A percentile compares a stretch with the other conserved stretches of the same genome.
phyloP scores from a whole-genome alignment of 2,797 vertebrate species.

The Brachyrhaphis roseni region DNA sequence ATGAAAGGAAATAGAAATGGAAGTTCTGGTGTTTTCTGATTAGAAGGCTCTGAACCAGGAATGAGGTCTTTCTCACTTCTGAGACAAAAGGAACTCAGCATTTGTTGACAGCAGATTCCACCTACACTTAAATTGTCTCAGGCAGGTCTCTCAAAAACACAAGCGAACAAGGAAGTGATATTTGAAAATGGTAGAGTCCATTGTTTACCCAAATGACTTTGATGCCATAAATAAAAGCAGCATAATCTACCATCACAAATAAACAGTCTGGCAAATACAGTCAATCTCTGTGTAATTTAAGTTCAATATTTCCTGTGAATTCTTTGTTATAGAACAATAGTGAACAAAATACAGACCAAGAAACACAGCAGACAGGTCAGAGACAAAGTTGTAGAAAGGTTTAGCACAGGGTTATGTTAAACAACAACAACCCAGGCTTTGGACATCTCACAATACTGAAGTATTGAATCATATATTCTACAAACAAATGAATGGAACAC shows the following conservation, averaged over 20 bases:
- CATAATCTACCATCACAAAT: background rate
- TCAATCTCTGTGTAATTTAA: background rate
- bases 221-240: background rate
- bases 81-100: background rate
- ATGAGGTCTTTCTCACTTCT: background rate
- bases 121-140: background rate
- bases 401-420: background rate
- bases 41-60: background rate
- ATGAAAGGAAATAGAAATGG: background rate
- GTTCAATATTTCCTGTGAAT: background rate
- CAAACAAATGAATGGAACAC: background rate
- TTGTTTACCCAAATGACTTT: background rate
- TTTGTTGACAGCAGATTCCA: background rate
- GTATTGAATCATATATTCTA: background rate
- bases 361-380: background rate
- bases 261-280: background rate
- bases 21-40: background rate
- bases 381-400: background rate
- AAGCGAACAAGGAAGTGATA: background rate
- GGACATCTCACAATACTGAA: background rate
- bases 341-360: background rate
- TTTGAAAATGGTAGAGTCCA: background rate
- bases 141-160: background rate
- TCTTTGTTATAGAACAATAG: background rate
- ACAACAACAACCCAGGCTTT: background rate